Evolutionary conservation across 2,797 vertebrate species (phyloP).

Genomic region (Mus spretus): DNA sequence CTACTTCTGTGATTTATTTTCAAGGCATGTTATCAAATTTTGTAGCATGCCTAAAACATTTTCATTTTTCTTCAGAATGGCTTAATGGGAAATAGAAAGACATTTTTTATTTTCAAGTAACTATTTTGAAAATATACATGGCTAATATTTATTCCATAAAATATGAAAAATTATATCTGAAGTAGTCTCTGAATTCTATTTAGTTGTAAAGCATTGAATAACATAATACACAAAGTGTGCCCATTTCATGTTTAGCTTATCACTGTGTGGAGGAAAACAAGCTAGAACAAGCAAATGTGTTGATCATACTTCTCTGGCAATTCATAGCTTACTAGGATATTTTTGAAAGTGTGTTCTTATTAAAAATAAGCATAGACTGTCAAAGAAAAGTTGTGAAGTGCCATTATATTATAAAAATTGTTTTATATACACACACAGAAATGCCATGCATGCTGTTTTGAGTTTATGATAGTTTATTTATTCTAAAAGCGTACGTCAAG

Average conservation of each 20-base stretch:
- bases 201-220: not conserved
- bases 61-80: conserved; percentile 36
- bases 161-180: not conserved
- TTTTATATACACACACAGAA: not conserved
- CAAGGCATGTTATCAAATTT: not conserved
- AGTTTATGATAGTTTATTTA: not conserved
- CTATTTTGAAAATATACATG: not conserved
- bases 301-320: not conserved
- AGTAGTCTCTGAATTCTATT: not conserved
- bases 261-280: not conserved
- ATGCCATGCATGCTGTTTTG: not conserved
- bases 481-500: not conserved
- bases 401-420: not conserved
- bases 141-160: not conserved
- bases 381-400: not conserved
- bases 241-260: not conserved
- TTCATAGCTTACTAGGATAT: not conserved
- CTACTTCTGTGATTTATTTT: not conserved
- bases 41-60: not conserved
- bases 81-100: not conserved
- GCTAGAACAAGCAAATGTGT: not conserved
- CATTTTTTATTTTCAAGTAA: not conserved
- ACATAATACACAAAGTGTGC: not conserved
- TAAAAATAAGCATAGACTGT: conserved; percentile 30
- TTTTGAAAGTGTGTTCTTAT: conserved; percentile 26